Evolutionary conservation across 2,888 invertebrate species (phyloP).

Genomic region (Epirrhoe alternata): DNA sequence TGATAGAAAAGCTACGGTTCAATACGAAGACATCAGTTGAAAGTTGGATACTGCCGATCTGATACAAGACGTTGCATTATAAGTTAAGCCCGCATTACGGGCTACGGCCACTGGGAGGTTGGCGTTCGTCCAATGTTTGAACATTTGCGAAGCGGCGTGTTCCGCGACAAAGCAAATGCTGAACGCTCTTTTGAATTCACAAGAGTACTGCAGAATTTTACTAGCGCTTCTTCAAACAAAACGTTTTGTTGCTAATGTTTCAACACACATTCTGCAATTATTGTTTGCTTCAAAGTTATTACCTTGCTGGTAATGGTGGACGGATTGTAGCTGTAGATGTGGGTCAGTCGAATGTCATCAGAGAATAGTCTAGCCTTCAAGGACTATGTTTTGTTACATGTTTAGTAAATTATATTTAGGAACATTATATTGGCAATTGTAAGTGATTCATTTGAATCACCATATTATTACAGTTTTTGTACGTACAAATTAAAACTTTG

Average conservation of each 20-base stretch:
- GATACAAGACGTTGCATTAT: constrained; percentile 55
- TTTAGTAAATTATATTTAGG: background rate
- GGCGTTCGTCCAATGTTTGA: constrained; percentile 66
- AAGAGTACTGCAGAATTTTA: constrained; percentile 57
- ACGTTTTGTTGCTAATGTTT: constrained; percentile 50
- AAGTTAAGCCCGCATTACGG: constrained; percentile 58
- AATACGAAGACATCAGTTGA: constrained; percentile 42
- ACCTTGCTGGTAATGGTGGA: constrained; percentile 15
- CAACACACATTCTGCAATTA: constrained; percentile 40
- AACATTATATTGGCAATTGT: too few species aligned
- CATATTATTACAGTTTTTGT: too few species aligned
- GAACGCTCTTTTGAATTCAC: constrained; percentile 65
- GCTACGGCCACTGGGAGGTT: constrained; percentile 56
- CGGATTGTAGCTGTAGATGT: constrained; percentile 8
- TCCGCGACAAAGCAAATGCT: constrained; percentile 63
- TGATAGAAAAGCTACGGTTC: constrained; percentile 14
- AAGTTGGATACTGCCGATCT: constrained; percentile 45
- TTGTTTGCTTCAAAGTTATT: constrained; percentile 21
- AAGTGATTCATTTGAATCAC: too few species aligned
- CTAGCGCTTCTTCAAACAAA: constrained; percentile 55
- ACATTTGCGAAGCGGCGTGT: constrained; percentile 60
- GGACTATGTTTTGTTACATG: background rate
- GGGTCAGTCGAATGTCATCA: constrained; percentile 16
- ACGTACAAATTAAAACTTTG: constrained; percentile 7
- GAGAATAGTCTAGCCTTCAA: constrained; percentile 10